Evolutionary conservation across 2,888 invertebrate genomes (phyloP).

Genomic region (Epistrophe eligans): DNA sequence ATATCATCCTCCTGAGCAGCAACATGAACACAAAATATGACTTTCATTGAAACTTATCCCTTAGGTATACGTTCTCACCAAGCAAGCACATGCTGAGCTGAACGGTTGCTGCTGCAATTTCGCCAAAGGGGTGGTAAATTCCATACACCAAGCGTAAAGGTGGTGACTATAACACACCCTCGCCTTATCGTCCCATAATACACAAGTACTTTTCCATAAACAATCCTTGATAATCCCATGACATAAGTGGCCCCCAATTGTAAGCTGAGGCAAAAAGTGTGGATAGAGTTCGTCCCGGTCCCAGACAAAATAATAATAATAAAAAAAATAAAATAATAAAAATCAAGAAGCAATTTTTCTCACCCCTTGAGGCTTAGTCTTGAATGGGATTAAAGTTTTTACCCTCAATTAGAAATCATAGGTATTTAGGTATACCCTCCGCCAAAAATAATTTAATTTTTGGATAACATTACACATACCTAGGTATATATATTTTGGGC

Average conservation of each 20-base stretch:
- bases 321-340: conserved; percentile 18
- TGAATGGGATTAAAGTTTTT: conserved; percentile 54
- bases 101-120: conserved; percentile 56
- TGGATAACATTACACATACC: conserved; percentile 7
- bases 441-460: conserved; percentile 62
- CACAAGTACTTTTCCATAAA: conserved; percentile 62
- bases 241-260: conserved; percentile 60
- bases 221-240: conserved; percentile 72
- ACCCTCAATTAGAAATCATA: conserved; percentile 66
- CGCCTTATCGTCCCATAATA: conserved; percentile 27
- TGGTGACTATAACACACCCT: conserved; percentile 48
- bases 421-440: neutral
- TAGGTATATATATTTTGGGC: neutral
- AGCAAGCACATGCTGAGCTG: neutral
- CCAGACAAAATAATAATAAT: conserved; percentile 27
- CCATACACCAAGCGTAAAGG: conserved; percentile 20
- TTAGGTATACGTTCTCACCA: conserved; percentile 26
- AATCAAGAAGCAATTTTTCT: conserved; percentile 47
- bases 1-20: conserved; percentile 13
- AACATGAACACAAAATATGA: conserved; percentile 66
- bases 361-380: conserved; percentile 33
- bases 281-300: conserved; percentile 2
- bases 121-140: conserved; percentile 52
- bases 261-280: neutral
- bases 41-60: conserved; percentile 75